A percentile compares a stretch with the other conserved stretches of the same genome.
phyloP scores from a whole-genome alignment of 2,888 invertebrate species.

The Syritta pipiens region DNA sequence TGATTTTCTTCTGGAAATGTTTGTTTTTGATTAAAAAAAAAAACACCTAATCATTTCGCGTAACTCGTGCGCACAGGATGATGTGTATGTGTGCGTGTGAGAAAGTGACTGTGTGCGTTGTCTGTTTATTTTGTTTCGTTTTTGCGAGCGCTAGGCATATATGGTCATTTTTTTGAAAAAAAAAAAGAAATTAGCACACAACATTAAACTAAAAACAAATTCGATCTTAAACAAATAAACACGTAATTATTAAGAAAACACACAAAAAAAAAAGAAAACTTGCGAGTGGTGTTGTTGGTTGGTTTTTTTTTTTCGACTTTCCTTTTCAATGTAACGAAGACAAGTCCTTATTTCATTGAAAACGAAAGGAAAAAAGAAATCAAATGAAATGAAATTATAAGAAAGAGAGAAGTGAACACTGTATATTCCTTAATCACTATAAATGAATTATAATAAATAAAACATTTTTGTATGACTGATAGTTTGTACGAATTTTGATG shows the following conservation, averaged over 20 bases:
- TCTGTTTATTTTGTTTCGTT: too few relatives aligned
- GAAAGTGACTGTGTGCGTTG: slow-evolving; percentile 56
- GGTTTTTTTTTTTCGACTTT: neutral
- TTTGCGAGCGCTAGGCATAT: slow-evolving; percentile 55
- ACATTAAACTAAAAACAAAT: slow-evolving; percentile 26
- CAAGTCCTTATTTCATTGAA: neutral
- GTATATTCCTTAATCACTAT: slow-evolving; percentile 51
- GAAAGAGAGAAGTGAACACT: slow-evolving; percentile 31
- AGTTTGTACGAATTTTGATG: slow-evolving; percentile 76
- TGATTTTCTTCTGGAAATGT: too few relatives aligned
- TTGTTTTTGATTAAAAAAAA: too few relatives aligned
- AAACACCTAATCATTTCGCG: too few relatives aligned
- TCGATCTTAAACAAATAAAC: neutral
- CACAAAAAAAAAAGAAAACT: neutral
- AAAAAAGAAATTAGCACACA: slow-evolving; percentile 40
- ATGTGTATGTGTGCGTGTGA: slow-evolving; percentile 66
- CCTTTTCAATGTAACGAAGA: slow-evolving; percentile 3
- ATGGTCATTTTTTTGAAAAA: slow-evolving; percentile 34
- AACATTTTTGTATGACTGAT: slow-evolving; percentile 78
- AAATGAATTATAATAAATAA: slow-evolving; percentile 18
- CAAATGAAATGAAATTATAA: slow-evolving; percentile 6
- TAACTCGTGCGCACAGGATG: too few relatives aligned
- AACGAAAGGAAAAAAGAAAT: neutral
- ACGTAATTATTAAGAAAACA: slow-evolving; percentile 18
- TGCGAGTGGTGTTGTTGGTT: slow-evolving; percentile 21